Conservation (phyloP, 2,888 invertebrate species). For the Proisotoma minuta region DNA sequence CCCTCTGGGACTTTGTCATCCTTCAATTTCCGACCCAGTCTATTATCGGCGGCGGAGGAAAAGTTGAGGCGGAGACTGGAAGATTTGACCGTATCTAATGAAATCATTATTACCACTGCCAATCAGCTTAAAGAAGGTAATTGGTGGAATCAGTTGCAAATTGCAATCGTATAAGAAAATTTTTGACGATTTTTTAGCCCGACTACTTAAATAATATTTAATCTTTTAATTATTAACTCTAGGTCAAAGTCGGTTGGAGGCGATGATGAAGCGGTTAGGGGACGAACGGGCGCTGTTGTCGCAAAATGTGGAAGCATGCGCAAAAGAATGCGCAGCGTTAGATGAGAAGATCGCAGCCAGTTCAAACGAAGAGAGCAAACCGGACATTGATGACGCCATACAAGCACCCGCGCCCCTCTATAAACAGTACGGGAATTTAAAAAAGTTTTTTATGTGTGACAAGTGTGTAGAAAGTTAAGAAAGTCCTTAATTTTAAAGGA, state of each 20-base stretch:
- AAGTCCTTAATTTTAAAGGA: conserved; percentile 15
- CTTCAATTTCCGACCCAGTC: conserved; percentile 72
- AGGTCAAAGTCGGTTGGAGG: conserved; percentile 62
- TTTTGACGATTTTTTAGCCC: not conserved
- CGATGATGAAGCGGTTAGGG: conserved; percentile 69
- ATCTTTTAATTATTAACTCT: not conserved
- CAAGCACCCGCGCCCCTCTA: conserved; percentile 93
- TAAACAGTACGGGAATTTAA: too few relatives aligned
- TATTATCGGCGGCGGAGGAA: conserved; percentile 92
- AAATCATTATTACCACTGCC: conserved; percentile 35
- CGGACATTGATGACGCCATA: conserved; percentile 93
- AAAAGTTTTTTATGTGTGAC: too few relatives aligned
- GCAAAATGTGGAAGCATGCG: conserved; percentile 34
- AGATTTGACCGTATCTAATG: conserved; percentile 42
- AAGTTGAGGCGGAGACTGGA: conserved; percentile 74
- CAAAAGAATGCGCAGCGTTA: conserved; percentile 35
- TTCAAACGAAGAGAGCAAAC: conserved; percentile 79
- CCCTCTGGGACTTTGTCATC: conserved; percentile 2
- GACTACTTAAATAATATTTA: not conserved
- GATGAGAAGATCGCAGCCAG: conserved; percentile 53
- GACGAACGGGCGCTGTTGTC: conserved; percentile 60
- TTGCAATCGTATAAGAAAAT: not conserved
- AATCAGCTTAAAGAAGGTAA: too few relatives aligned
- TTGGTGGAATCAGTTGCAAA: too few relatives aligned
- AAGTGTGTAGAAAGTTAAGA: not conserved